Conservation (phyloP, 1,140 invertebrate genomes). For the Globodera ellingtonae region DNA sequence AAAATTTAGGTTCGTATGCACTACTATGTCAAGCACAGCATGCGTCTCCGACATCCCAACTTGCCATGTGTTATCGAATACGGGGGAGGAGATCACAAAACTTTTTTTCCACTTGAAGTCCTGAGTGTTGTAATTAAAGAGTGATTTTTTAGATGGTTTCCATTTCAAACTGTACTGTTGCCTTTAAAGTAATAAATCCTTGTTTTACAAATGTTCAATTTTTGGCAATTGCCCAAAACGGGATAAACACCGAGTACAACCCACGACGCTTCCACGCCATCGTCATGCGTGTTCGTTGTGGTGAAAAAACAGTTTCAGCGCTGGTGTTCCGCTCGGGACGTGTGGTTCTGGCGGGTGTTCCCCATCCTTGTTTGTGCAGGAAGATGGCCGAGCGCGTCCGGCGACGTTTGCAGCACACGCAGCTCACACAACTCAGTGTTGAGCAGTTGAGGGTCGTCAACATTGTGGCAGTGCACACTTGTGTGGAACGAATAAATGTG, state of each 20-base stretch:
- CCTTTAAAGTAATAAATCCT: too few species aligned
- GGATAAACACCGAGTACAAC: too few species aligned
- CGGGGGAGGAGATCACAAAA: slow-evolving; percentile 2
- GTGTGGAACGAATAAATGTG: neutral
- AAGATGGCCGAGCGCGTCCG: neutral
- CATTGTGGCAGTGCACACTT: neutral
- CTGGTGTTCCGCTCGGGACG: neutral
- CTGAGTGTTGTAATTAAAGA: neutral
- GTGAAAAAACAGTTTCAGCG: neutral
- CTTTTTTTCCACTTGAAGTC: slow-evolving; percentile 5
- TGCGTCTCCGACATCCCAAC: slow-evolving; percentile 1
- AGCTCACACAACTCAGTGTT: neutral
- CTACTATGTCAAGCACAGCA: slow-evolving; percentile 8
- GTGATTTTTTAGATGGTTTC: too few species aligned
- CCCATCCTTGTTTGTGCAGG: neutral
- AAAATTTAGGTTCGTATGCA: neutral
- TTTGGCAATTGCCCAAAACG: too few species aligned
- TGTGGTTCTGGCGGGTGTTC: neutral
- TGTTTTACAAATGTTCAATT: too few species aligned
- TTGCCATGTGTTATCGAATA: slow-evolving; percentile 12
- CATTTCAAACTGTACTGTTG: too few species aligned
- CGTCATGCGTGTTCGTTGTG: too few species aligned
- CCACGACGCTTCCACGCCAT: too few species aligned
- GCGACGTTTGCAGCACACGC: neutral
- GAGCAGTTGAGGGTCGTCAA: too few species aligned